These are phyloP conservation scores for Chirona hameri DNA, from an alignment of 2,888 invertebrate genomes.

Conservation along the genomic window DNA sequence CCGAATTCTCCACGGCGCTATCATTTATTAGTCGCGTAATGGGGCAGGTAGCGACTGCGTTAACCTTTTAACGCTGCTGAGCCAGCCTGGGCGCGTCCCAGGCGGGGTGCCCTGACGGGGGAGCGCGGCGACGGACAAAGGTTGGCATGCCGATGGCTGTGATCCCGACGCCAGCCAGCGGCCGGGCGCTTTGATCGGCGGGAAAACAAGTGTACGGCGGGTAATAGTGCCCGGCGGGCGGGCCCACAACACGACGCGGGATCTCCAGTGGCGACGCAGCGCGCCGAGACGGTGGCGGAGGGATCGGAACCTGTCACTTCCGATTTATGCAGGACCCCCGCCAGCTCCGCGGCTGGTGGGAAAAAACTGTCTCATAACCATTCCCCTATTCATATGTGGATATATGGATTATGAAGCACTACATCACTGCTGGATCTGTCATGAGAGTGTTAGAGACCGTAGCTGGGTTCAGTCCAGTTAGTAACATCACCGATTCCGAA, in stretches of 20 bases:
- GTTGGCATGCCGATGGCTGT: not conserved
- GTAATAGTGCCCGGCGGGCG: not conserved
- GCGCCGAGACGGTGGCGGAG: too few species aligned
- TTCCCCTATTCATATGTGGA: too few species aligned
- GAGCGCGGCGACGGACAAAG: not conserved
- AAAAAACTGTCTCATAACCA: too few species aligned
- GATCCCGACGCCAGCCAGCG: not conserved
- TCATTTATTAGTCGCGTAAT: not conserved
- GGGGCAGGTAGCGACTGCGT: not conserved
- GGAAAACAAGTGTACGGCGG: not conserved
- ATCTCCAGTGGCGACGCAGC: too few species aligned
- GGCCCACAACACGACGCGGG: not conserved
- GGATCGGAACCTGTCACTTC: not conserved
- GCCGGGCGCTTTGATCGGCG: not conserved
- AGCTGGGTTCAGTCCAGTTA: too few species aligned
- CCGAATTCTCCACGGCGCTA: not conserved
- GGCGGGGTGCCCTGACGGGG: not conserved
- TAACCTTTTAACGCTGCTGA: not conserved
- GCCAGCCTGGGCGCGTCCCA: not conserved
- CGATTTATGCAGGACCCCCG: too few species aligned
- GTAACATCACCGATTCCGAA: too few species aligned
- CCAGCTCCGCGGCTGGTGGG: too few species aligned
- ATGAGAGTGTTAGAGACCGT: too few species aligned
- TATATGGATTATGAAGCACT: too few species aligned
- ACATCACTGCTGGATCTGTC: too few species aligned